These are phyloP conservation scores for Hoplostethus atlanticus DNA, from an alignment of 2,797 vertebrate genomes.

Conservation along the genomic window DNA sequence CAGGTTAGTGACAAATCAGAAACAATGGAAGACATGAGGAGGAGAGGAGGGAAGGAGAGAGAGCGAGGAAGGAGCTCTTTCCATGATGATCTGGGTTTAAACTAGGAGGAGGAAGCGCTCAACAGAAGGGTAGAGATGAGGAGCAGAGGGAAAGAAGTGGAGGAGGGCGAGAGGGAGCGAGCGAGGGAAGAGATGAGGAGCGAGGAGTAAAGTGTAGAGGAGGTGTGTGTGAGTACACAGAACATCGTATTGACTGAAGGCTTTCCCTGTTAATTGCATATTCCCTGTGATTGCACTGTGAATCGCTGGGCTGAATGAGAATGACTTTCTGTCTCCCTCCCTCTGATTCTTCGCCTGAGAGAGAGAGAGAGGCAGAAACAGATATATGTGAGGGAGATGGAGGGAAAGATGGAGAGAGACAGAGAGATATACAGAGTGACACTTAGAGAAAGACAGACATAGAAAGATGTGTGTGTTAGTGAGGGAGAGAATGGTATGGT, in stretches of 20 bases:
- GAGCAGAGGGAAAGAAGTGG: constrained; percentile 34
- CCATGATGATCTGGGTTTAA: constrained; percentile 52
- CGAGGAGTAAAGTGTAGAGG: background rate
- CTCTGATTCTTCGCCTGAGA: constrained; percentile 19
- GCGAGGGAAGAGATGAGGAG: constrained; percentile 37
- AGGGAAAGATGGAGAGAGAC: background rate
- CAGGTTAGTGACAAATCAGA: constrained; percentile 66
- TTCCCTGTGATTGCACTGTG: constrained; percentile 77
- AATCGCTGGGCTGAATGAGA: constrained; percentile 72
- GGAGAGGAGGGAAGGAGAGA: constrained; percentile 30
- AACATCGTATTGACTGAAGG: constrained; percentile 80
- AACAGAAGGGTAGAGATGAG: constrained; percentile 46
- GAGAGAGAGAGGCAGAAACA: constrained; percentile 9
- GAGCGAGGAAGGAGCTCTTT: constrained; percentile 40
- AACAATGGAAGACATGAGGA: constrained; percentile 60
- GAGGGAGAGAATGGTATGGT: background rate
- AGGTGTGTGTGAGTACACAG: constrained; percentile 70
- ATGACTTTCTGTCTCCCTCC: constrained; percentile 46
- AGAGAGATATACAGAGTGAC: background rate
- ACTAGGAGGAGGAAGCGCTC: constrained; percentile 53
- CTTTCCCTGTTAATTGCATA: constrained; percentile 83
- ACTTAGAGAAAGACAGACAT: background rate
- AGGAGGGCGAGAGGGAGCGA: constrained; percentile 12
- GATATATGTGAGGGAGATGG: constrained; percentile 5
- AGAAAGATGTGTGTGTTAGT: background rate